Evolutionary conservation across 2,888 invertebrate species (phyloP).

Genomic region (Nomada goodeniana): DNA sequence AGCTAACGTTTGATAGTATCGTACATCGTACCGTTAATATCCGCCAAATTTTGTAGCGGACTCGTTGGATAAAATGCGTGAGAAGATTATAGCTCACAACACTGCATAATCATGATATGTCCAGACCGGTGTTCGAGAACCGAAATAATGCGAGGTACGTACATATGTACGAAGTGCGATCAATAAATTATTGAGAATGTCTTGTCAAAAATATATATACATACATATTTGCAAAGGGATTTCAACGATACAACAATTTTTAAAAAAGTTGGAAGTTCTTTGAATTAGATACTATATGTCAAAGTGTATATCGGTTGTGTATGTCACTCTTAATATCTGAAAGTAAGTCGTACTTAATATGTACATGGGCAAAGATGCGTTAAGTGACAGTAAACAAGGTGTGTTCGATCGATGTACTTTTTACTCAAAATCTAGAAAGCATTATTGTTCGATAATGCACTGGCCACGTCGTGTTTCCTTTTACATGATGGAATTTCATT

Average conservation of each 20-base stretch:
- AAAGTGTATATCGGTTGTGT: background rate
- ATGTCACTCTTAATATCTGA: conserved; percentile 24
- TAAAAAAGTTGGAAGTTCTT: background rate
- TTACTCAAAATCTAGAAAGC: too few species aligned
- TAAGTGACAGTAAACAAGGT: conserved; percentile 58
- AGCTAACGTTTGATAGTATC: conserved; percentile 32
- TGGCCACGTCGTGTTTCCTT: background rate
- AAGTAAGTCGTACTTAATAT: conserved; percentile 27
- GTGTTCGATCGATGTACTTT: conserved; percentile 44
- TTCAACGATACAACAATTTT: background rate
- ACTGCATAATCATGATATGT: conserved; percentile 32
- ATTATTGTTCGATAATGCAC: background rate
- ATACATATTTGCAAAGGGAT: conserved; percentile 16
- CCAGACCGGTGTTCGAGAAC: conserved; percentile 59
- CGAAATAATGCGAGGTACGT: conserved; percentile 76
- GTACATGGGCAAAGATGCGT: conserved; percentile 22
- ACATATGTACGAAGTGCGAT: conserved; percentile 69
- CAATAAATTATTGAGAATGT: conserved; percentile 78
- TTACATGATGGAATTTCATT: background rate
- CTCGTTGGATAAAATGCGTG: conserved; percentile 37
- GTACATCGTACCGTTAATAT: conserved; percentile 41
- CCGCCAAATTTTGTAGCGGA: conserved; percentile 36
- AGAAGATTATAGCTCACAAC: background rate
- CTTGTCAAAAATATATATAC: conserved; percentile 42
- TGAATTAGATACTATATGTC: background rate